phyloP scores from a whole-genome alignment of 2,113 vertebrate genomes.

The Tautogolabrus adspersus region DNA sequence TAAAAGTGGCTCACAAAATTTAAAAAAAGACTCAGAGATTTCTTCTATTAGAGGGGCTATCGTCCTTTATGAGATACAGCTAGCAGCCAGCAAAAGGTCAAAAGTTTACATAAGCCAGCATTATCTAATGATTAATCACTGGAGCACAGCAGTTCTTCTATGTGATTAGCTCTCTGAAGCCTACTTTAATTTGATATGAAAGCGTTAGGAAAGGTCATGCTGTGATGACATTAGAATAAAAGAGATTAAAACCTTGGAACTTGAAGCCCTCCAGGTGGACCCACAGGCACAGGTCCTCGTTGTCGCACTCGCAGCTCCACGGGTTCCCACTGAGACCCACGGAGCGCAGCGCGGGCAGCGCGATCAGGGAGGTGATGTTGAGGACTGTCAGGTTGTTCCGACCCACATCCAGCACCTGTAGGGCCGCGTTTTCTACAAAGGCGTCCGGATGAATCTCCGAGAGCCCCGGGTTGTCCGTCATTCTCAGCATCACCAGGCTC shows the following conservation, averaged over 20 bases:
- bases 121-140: constrained; percentile 47
- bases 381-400: constrained; percentile 87
- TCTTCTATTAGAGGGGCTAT: background rate
- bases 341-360: constrained; percentile 83
- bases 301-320: constrained; percentile 92
- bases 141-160: constrained; percentile 13
- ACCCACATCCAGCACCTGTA: constrained; percentile 92
- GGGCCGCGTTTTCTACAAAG: constrained; percentile 87
- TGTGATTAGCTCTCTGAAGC: constrained; percentile 8
- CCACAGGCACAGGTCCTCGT: constrained; percentile 89
- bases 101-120: constrained; percentile 38
- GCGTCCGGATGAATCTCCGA: constrained; percentile 85
- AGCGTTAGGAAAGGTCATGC: background rate
- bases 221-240: background rate
- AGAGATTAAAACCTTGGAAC: constrained; percentile 86
- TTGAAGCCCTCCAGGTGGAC: constrained; percentile 85
- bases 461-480: constrained; percentile 91
- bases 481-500: constrained; percentile 90
- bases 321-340: constrained; percentile 90
- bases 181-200: background rate
- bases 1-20: background rate
- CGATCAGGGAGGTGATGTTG: constrained; percentile 82
- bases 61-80: background rate
- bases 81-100: constrained; percentile 19
- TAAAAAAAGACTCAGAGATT: background rate